Base-by-base conservation (phyloP, 2,888 invertebrate genomes). In the Xestia sexstrigata region DNA sequence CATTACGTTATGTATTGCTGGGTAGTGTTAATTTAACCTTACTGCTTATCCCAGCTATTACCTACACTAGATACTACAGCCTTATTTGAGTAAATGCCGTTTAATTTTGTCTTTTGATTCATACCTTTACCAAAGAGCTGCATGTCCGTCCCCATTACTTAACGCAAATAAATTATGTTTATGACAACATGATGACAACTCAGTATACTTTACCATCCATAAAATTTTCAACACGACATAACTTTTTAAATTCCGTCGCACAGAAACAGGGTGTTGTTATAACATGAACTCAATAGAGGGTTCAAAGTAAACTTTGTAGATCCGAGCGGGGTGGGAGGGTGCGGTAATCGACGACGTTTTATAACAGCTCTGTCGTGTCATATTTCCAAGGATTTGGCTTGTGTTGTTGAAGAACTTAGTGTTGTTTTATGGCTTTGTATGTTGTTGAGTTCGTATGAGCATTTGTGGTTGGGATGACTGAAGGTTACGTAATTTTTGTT, bases 161-260 rank as follows among this genome's bases (percentile, higher is more conserved):
- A 42, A 42, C 42, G 42, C 42, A 42, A 42, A 42, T 42, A 42
- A 42, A 42, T 42, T 42, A 9, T 42, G 42, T 42, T 42, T 42
- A 42, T n/a, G 65, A 70, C 26, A 70, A 26, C 20, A 23, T 7
- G 65, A 17, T 3, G 20, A 52, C 17, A 42, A 67, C 58, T 39
- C 67, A 68, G 49, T 47, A 68, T 45, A 35, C 47, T 66, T 52
- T 26, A 35, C 35, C 58, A 58, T 47, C 55, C 39, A 84, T 86
- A 86, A 84, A 84, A 83, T 82, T 79, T 76, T 68, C 70, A 85
- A 85, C 78, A 79, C 77, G 83, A 77, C 73, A 77, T 86, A 89
- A 78, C 84, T 88, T 88, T 88, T 86, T 84, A 82, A 87, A 87
- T 88, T 89, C 82, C 78, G 68, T 84, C 80, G 81, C 83, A 87